phyloP scores from a whole-genome alignment of 2,797 vertebrate species.

The Moxostoma hubbsi region DNA sequence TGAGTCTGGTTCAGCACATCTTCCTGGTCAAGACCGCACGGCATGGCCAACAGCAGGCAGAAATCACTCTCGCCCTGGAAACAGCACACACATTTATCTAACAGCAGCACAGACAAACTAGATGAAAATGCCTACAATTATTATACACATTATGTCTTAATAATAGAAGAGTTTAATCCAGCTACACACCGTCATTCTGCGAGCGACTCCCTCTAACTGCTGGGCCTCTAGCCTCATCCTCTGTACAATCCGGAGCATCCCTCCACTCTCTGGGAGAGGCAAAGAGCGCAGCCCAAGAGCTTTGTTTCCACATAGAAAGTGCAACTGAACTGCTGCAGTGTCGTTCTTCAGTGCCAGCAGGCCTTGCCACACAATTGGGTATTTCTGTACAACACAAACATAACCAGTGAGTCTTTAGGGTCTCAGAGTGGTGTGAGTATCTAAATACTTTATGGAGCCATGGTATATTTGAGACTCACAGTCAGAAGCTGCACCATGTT shows the following conservation, averaged over 20 bases:
- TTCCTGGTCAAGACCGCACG: slow-evolving; percentile 96
- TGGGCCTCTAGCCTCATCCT: slow-evolving; percentile 96
- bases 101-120: too few relatives aligned
- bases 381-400: slow-evolving; percentile 82
- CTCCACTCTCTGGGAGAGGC: slow-evolving; percentile 91
- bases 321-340: slow-evolving; percentile 96
- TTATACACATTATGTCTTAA: too few relatives aligned
- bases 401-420: not conserved
- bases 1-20: slow-evolving; percentile 96
- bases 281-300: slow-evolving; percentile 92
- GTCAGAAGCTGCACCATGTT: slow-evolving; percentile 97
- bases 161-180: too few relatives aligned
- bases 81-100: not conserved
- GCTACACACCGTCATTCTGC: slow-evolving; percentile 90
- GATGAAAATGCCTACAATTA: too few relatives aligned
- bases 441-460: too few relatives aligned
- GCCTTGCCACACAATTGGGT: slow-evolving; percentile 99
- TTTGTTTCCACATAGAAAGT: slow-evolving; percentile 97
- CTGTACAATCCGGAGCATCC: slow-evolving; percentile 92
- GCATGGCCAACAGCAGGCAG: slow-evolving; percentile 94
- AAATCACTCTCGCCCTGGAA: slow-evolving; percentile 94
- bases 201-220: slow-evolving; percentile 93
- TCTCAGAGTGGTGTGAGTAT: too few relatives aligned
- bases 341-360: slow-evolving; percentile 96
- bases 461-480: slow-evolving; percentile 72